Conservation (phyloP, 2,888 invertebrate species). For the Opisthograptis luteolata region DNA sequence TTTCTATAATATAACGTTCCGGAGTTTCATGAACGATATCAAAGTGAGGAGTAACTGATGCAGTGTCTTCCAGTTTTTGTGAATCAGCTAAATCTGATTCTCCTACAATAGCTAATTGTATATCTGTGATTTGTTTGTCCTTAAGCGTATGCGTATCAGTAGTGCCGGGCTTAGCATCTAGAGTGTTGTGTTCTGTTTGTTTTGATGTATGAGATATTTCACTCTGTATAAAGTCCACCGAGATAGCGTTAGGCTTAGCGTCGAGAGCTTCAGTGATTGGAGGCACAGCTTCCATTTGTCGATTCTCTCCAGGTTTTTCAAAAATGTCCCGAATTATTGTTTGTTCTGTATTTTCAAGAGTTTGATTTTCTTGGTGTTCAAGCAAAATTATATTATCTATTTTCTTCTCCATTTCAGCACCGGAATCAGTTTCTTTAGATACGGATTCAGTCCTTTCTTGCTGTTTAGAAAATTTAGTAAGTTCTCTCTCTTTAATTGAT, state of each 20-base stretch:
- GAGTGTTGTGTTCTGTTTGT: constrained; percentile 10
- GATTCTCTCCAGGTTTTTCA: neutral
- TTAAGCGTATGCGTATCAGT: constrained; percentile 31
- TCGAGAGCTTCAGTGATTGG: constrained; percentile 1
- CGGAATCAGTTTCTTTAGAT: constrained; percentile 19
- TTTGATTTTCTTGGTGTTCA: neutral
- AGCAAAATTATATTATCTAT: neutral
- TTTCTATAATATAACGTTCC: neutral
- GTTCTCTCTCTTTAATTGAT: constrained; percentile 39
- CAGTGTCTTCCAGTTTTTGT: constrained; percentile 41
- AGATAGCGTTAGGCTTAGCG: constrained; percentile 55
- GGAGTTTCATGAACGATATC: constrained; percentile 38
- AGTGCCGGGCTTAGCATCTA: constrained; percentile 18
- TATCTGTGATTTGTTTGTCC: constrained; percentile 26
- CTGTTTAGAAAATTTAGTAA: constrained; percentile 4
- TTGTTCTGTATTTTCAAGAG: neutral
- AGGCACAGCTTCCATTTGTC: neutral
- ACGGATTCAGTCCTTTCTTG: constrained; percentile 14
- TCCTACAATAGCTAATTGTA: constrained; percentile 7
- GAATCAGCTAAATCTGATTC: constrained; percentile 1
- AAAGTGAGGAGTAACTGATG: constrained; percentile 46
- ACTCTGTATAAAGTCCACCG: constrained; percentile 51
- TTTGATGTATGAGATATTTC: constrained; percentile 43
- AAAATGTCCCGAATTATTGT: neutral
- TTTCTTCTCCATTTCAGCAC: neutral